These are phyloP conservation scores for Colostygia pectinataria DNA, from an alignment of 2,888 invertebrate genomes.

Conservation along the genomic window DNA sequence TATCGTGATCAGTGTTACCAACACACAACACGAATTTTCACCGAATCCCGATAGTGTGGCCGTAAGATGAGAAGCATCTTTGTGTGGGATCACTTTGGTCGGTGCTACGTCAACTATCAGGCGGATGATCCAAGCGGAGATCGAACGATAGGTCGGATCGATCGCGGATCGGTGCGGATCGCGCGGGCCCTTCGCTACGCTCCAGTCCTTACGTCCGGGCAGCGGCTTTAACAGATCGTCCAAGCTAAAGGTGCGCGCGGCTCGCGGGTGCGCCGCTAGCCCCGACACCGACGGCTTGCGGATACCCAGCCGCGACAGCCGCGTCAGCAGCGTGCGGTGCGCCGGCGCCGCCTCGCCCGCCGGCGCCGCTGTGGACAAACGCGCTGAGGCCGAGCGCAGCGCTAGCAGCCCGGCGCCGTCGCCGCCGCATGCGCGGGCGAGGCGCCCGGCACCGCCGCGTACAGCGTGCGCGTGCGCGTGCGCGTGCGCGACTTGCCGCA, in stretches of 20 bases:
- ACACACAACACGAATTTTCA: too few species aligned
- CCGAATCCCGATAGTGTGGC: too few species aligned
- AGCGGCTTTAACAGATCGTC: slow-evolving; percentile 94
- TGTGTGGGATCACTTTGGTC: too few species aligned
- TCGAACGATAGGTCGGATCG: not conserved
- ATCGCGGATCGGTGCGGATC: slow-evolving; percentile 53
- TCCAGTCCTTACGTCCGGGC: slow-evolving; percentile 89
- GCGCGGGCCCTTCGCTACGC: slow-evolving; percentile 68
- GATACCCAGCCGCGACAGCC: slow-evolving; percentile 93
- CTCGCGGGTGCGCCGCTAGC: slow-evolving; percentile 87
- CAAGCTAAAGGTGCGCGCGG: slow-evolving; percentile 93
- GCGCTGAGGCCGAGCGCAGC: slow-evolving; percentile 43
- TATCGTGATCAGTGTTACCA: too few species aligned
- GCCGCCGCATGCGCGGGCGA: slow-evolving; percentile 32
- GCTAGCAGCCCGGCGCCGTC: slow-evolving; percentile 38
- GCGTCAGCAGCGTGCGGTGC: slow-evolving; percentile 89
- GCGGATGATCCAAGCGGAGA: not conserved
- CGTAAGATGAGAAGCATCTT: not conserved
- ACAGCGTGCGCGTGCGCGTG: slow-evolving; percentile 45
- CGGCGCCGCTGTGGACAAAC: slow-evolving; percentile 83
- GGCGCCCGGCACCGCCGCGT: slow-evolving; percentile 58
- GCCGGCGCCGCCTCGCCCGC: slow-evolving; percentile 49
- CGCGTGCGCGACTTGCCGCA: slow-evolving; percentile 43
- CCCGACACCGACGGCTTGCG: slow-evolving; percentile 94
- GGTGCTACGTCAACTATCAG: too few species aligned